Evolutionary conservation across 2,797 vertebrate species (phyloP).

Genomic region (Leucoraja ocellata): DNA sequence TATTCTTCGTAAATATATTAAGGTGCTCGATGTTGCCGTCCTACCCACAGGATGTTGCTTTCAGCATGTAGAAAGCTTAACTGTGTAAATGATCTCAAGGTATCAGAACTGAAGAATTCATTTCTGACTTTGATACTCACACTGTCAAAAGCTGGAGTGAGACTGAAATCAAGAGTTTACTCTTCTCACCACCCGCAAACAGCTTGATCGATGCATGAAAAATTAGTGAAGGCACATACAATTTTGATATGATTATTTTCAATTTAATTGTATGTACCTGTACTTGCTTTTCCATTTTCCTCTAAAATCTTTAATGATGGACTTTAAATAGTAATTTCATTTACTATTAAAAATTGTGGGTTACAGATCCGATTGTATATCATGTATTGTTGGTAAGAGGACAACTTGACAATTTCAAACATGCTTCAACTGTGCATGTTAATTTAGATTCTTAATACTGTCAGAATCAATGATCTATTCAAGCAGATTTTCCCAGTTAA

Average conservation of each 20-base stretch:
- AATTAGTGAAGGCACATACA: neutral
- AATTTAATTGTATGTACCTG: neutral
- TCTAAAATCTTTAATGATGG: neutral
- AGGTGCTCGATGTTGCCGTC: neutral
- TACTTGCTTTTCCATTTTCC: neutral
- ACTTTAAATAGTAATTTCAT: neutral
- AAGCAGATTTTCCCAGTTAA: constrained; percentile 16
- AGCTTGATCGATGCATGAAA: neutral
- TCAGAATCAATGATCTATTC: neutral
- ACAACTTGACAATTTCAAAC: neutral
- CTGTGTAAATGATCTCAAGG: neutral
- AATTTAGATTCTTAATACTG: neutral
- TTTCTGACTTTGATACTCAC: neutral
- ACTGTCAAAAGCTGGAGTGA: neutral
- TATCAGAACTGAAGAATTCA: neutral
- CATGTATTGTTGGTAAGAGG: neutral
- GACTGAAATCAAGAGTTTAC: neutral
- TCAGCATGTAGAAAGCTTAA: neutral
- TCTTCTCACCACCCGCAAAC: neutral
- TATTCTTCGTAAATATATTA: neutral
- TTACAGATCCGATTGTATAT: neutral
- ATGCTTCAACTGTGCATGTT: neutral
- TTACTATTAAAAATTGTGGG: neutral
- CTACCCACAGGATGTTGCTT: neutral
- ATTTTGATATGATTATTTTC: neutral